These are phyloP conservation scores for Polyommatus iphigenia DNA, from an alignment of 2,888 invertebrate genomes.

Conservation along the genomic window DNA sequence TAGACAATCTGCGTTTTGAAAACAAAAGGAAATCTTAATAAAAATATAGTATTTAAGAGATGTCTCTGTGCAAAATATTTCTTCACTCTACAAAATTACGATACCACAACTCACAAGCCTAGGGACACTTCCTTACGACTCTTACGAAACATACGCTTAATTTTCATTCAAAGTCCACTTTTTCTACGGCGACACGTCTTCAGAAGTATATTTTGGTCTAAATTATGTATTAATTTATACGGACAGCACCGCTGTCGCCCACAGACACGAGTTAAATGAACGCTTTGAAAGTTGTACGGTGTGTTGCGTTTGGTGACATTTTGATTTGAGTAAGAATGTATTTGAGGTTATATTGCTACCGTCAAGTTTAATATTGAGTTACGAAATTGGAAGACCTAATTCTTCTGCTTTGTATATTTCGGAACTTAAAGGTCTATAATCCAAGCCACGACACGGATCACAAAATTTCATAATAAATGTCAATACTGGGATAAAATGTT, in stretches of 20 bases:
- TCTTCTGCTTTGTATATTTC: not conserved
- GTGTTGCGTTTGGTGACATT: not conserved
- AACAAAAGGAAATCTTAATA: no score
- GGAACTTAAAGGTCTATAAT: not conserved
- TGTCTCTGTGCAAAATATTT: not conserved
- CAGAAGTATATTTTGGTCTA: not conserved
- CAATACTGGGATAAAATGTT: no score
- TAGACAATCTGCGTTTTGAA: no score
- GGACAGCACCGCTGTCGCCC: constrained; percentile 5
- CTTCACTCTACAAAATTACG: not conserved
- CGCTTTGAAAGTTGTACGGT: constrained; percentile 24
- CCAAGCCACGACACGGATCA: not conserved
- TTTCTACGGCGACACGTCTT: not conserved
- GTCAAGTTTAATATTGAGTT: not conserved
- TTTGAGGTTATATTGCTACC: not conserved
- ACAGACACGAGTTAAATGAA: constrained; percentile 14
- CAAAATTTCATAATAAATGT: not conserved
- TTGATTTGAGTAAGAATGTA: constrained; percentile 3
- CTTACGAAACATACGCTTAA: not conserved
- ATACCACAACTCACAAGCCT: not conserved
- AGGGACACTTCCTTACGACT: not conserved
- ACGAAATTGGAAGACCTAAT: not conserved
- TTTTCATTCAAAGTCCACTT: not conserved
- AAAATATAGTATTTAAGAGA: not conserved
- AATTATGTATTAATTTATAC: constrained; percentile 11